Evolutionary conservation across 2,113 vertebrate species (phyloP), one percentile per base, ranked within the genome.

Genomic region (Cinclus mexicanus): DNA sequence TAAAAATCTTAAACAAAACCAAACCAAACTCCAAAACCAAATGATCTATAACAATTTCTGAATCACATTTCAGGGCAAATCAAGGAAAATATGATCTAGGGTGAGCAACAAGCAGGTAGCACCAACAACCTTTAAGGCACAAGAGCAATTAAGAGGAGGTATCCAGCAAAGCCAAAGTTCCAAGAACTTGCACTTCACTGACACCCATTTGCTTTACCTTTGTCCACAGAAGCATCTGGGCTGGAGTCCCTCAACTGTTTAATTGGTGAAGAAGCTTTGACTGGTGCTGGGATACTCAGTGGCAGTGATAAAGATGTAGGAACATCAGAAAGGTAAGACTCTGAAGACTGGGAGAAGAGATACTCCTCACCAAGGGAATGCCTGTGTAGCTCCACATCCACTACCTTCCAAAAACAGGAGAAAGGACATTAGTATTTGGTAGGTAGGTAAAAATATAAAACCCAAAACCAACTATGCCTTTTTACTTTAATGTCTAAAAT

Each of bases 351-450:
- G 75, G 98, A 98, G 78, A 96, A 98, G 81, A 98, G 81, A 79
- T 98, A 98, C 63, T 99, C 99, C 53, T 99, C 99, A 4, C 98
- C 98, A 22, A 99, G 98, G 67, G 99, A 99, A 97, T 98, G 98
- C 79, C 99, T 98, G 50, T 99, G 98, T 7, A 99, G 98, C 90
- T 99, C 99, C 94, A 99, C 99, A 87, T 99, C 99, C 89, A 99
- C 99, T 63, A 99, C 99, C 99, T 99, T 87, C 94, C 74, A 97
- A 39, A 93, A 94, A 76, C 0, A 94, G 57, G 42, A 47, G 8
- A 92, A 88, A 65, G 74, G 35, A 55, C 52, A 44, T 83, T 14
- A 87, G 68, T 22, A 49, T 21, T 65, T 53, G 22, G 24, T 28
- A 75, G 35, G 14, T 59, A 35, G 23, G 29, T 42, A 64, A 83